These are phyloP conservation scores for Peromyscus melanophrys DNA, from an alignment of 2,797 vertebrate species.

Conservation along the genomic window DNA sequence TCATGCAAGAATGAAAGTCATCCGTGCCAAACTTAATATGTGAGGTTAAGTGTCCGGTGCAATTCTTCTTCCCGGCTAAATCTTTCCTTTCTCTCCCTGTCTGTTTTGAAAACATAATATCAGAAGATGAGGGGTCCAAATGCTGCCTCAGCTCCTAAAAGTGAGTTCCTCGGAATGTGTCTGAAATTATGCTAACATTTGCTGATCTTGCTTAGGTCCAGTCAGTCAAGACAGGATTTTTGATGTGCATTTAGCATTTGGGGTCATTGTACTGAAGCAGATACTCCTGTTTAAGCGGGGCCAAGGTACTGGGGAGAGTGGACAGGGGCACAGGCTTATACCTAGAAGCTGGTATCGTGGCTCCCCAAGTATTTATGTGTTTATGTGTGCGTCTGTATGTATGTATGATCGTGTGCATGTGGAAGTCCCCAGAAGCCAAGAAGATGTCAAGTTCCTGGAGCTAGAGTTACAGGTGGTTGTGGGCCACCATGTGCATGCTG, in stretches of 20 bases:
- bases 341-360: neutral
- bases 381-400: neutral
- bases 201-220: neutral
- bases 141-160: neutral
- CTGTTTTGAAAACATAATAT: neutral
- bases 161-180: neutral
- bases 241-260: neutral
- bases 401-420: neutral
- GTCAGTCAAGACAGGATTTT: neutral
- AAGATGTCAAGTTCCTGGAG: neutral
- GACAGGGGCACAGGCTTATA: neutral
- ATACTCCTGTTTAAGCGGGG: rapidly evolving
- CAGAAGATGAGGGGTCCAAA: neutral
- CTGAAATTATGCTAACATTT: neutral
- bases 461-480: neutral
- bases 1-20: neutral
- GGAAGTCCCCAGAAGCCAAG: neutral
- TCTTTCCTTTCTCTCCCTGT: neutral
- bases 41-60: neutral
- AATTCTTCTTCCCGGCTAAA: neutral
- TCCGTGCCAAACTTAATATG: neutral
- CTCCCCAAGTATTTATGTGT: neutral
- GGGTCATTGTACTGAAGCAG: neutral
- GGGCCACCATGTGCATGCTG: neutral
- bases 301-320: neutral